A percentile compares a stretch with the other conserved stretches of the same genome.
These are phyloP conservation scores for Acronicta leporina DNA, from an alignment of 2,888 invertebrate genomes.

Conservation along the genomic window DNA sequence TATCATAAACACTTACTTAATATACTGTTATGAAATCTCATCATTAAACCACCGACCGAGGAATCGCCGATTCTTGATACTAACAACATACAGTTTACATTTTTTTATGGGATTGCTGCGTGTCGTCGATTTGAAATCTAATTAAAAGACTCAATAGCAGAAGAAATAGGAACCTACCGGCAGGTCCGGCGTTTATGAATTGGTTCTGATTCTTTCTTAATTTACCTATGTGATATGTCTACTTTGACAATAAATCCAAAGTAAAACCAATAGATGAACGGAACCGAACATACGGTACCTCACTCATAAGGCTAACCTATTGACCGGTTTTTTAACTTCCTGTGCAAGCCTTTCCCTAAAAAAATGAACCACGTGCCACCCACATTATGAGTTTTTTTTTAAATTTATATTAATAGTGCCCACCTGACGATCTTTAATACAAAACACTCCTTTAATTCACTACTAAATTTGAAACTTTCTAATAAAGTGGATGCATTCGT, in stretches of 20 bases:
- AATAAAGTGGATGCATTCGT: slow-evolving; percentile 2
- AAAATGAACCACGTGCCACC: slow-evolving; percentile 70
- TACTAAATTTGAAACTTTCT: slow-evolving; percentile 7
- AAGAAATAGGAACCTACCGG: too few relatives aligned
- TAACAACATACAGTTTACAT: too few relatives aligned
- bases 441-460: background rate
- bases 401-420: slow-evolving; percentile 49
- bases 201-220: too few relatives aligned
- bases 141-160: too few relatives aligned
- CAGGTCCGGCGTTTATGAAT: too few relatives aligned
- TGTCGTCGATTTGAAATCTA: too few relatives aligned
- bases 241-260: background rate
- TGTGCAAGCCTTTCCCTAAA: slow-evolving; percentile 57
- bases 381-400: slow-evolving; percentile 43
- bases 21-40: too few relatives aligned
- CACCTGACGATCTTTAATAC: slow-evolving; percentile 58
- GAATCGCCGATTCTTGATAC: too few relatives aligned
- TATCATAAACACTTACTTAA: too few relatives aligned
- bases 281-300: slow-evolving; percentile 49
- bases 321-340: slow-evolving; percentile 68
- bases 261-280: slow-evolving; percentile 7
- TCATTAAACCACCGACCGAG: too few relatives aligned
- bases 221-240: too few relatives aligned
- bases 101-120: too few relatives aligned
- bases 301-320: slow-evolving; percentile 60